Conservation (phyloP, 2,888 invertebrate genomes). For the Cenopis cana region DNA sequence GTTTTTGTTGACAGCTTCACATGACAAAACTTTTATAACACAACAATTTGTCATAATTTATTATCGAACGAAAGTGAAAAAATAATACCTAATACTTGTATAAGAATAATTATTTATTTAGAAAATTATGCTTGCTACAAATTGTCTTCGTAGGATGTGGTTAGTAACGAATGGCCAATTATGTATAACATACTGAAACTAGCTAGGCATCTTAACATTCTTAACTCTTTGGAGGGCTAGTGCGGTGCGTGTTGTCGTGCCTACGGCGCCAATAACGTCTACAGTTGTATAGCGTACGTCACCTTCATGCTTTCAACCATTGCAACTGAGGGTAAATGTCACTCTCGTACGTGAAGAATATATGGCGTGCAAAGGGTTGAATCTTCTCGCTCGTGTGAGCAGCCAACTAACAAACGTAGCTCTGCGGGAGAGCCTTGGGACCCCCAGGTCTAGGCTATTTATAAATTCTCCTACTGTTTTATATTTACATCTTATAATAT, state of each 20-base stretch:
- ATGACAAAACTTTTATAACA: not conserved
- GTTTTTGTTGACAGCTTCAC: slow-evolving; percentile 13
- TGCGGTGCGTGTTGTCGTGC: no score
- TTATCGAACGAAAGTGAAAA: slow-evolving; percentile 1
- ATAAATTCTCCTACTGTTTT: slow-evolving; percentile 12
- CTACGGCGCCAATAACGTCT: no score
- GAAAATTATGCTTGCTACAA: slow-evolving; percentile 27
- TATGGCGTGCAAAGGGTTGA: not conserved
- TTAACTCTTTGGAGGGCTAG: no score
- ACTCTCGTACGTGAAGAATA: no score
- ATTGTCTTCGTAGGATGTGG: slow-evolving; percentile 25
- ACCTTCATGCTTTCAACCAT: no score
- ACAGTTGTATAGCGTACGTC: no score
- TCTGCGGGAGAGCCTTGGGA: slow-evolving; percentile 24
- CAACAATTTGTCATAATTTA: not conserved
- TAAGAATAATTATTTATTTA: slow-evolving; percentile 1
- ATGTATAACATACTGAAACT: not conserved
- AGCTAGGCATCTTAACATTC: not conserved
- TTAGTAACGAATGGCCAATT: slow-evolving; percentile 6
- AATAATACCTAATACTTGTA: not conserved
- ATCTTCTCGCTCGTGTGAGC: not conserved
- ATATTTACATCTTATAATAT: not conserved
- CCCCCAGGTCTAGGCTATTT: slow-evolving; percentile 23
- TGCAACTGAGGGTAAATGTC: no score
- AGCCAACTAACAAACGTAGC: not conserved